Evolutionary conservation across 2,888 invertebrate genomes (phyloP).

Genomic region (Volucella inanis): DNA sequence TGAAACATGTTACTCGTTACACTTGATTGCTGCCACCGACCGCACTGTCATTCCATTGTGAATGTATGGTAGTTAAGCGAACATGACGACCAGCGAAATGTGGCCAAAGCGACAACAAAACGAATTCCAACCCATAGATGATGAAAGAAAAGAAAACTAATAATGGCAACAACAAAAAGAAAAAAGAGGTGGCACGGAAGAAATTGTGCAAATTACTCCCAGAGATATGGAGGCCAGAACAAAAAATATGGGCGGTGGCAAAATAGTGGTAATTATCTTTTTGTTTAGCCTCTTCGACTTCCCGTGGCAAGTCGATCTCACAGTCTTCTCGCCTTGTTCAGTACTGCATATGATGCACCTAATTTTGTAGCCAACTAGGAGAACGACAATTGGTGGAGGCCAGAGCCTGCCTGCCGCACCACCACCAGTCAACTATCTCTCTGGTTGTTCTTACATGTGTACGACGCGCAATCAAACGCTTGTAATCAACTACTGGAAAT

Average conservation of each 20-base stretch:
- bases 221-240: constrained; percentile 35
- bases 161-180: background rate
- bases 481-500: constrained; percentile 77
- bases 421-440: constrained; percentile 58
- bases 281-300: constrained; percentile 64
- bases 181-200: constrained; percentile 55
- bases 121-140: constrained; percentile 12
- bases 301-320: too few species aligned
- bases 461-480: constrained; percentile 76
- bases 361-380: constrained; percentile 64
- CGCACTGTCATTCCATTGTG: background rate
- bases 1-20: constrained; percentile 71
- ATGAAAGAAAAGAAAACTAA: too few species aligned
- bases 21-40: constrained; percentile 42
- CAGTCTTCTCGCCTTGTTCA: too few species aligned
- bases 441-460: constrained; percentile 76
- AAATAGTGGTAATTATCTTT: constrained; percentile 74
- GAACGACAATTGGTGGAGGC: constrained; percentile 72
- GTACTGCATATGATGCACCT: constrained; percentile 17
- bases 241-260: constrained; percentile 72
- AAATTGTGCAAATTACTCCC: constrained; percentile 67
- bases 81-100: constrained; percentile 10
- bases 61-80: background rate
- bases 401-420: constrained; percentile 27
- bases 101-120: constrained; percentile 14